phyloP scores from a whole-genome alignment of 2,888 invertebrate genomes.

The Lasioglossum calceatum region DNA sequence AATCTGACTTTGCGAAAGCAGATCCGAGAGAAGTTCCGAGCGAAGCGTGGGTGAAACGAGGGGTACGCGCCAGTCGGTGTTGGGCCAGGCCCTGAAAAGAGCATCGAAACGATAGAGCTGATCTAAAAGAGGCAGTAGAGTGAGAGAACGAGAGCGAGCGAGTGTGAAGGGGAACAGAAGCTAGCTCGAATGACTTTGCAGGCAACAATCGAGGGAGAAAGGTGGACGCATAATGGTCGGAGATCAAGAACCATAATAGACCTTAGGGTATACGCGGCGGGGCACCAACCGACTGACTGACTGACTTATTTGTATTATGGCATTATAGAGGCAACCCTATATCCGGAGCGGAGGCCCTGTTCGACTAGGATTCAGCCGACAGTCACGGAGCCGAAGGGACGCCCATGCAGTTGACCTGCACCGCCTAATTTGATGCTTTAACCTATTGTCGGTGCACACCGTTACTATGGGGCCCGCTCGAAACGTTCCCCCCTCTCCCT shows the following conservation, averaged over 20 bases:
- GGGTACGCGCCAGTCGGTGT: neutral
- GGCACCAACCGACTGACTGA: conserved; percentile 69
- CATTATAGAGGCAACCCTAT: conserved; percentile 71
- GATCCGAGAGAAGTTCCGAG: neutral
- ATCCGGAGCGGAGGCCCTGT: conserved; percentile 65
- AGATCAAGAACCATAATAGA: conserved; percentile 78
- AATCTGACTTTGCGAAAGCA: conserved; percentile 5
- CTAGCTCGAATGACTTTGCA: conserved; percentile 67
- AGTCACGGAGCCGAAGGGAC: conserved; percentile 68
- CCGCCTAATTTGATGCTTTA: conserved; percentile 79
- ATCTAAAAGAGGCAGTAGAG: conserved; percentile 17
- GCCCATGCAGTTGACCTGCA: conserved; percentile 81
- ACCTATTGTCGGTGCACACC: conserved; percentile 66
- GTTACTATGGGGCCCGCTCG: conserved; percentile 48
- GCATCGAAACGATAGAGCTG: neutral
- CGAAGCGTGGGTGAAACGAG: neutral
- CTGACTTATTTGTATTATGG: conserved; percentile 76
- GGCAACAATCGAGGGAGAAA: conserved; percentile 67
- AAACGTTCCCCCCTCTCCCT: conserved; percentile 51
- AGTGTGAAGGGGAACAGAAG: conserved; percentile 43
- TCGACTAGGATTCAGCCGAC: conserved; percentile 56
- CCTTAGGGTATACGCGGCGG: conserved; percentile 66
- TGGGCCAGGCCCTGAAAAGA: conserved; percentile 6
- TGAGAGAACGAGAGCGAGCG: conserved; percentile 34
- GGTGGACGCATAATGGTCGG: conserved; percentile 72